A percentile compares a stretch with the other conserved stretches of the same genome.
Evolutionary conservation across 2,113 vertebrate species (phyloP).

Genomic region (Limnothrissa miodon): DNA sequence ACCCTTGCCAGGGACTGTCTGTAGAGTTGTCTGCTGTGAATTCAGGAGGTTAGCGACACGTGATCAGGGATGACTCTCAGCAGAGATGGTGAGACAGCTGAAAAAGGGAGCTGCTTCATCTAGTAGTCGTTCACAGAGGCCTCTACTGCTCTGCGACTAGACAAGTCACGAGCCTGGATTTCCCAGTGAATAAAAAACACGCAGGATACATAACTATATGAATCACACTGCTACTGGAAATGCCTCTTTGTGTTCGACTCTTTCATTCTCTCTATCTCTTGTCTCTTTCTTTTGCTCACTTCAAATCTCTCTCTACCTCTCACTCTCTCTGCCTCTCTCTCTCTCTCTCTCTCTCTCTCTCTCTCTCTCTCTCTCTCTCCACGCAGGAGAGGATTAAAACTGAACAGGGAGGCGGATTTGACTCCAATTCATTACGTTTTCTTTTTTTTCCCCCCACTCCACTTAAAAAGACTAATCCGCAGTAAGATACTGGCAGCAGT

Average conservation of each 20-base stretch:
- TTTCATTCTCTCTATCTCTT: background rate
- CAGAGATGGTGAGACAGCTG: too few relatives aligned
- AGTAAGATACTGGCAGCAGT: slow-evolving; percentile 23
- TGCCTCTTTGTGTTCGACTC: background rate
- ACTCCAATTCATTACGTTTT: slow-evolving; percentile 49
- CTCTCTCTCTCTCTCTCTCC: background rate
- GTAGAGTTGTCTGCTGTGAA: too few relatives aligned
- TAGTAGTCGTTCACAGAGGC: too few relatives aligned
- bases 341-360: slow-evolving; percentile 1
- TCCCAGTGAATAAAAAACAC: background rate
- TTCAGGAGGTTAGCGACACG: too few relatives aligned
- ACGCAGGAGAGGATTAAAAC: slow-evolving; percentile 53
- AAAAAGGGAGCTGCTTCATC: too few relatives aligned
- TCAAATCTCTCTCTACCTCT: background rate
- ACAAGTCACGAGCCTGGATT: background rate
- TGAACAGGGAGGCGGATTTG: slow-evolving; percentile 56
- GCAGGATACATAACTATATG: background rate
- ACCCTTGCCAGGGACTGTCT: too few relatives aligned
- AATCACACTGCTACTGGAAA: background rate
- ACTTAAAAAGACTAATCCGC: slow-evolving; percentile 52
- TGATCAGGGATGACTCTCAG: too few relatives aligned
- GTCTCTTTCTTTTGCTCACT: too few relatives aligned
- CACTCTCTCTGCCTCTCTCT: background rate
- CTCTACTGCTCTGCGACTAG: background rate
- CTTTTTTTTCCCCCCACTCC: slow-evolving; percentile 29